These are phyloP conservation scores for Crypturellus tataupa DNA, from an alignment of 2,797 vertebrate species.

Conservation along the genomic window DNA sequence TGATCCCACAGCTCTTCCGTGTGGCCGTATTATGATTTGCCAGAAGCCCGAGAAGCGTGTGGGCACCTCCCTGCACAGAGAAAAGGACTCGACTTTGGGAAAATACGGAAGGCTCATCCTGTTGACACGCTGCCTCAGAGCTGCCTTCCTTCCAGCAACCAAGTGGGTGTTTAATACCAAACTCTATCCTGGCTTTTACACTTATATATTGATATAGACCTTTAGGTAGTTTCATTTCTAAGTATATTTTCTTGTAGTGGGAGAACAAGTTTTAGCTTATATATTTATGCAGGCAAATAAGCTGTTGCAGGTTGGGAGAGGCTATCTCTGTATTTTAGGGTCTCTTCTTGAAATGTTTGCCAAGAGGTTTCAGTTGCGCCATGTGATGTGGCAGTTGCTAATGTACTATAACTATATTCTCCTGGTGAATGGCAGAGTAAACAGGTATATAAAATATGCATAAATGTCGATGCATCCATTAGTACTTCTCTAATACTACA, in stretches of 20 bases:
- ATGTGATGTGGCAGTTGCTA: neutral
- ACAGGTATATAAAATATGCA: conserved; percentile 3
- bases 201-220: neutral
- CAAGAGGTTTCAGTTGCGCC: neutral
- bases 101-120: neutral
- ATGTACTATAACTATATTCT: neutral
- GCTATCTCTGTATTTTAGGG: neutral
- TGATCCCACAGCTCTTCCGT: neutral
- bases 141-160: neutral
- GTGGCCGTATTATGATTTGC: conserved; percentile 14
- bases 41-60: conserved; percentile 22
- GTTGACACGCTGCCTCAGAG: neutral
- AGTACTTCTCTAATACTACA: neutral
- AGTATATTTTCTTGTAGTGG: neutral
- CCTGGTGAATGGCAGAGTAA: neutral
- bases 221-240: neutral
- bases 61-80: neutral
- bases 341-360: neutral
- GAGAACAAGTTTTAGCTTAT: neutral
- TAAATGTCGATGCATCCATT: neutral
- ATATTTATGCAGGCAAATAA: neutral
- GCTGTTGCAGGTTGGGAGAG: neutral
- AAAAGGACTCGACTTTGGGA: neutral
- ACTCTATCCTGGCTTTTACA: neutral
- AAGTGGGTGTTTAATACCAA: conserved; percentile 19